Evolutionary conservation across 2,113 vertebrate genomes (phyloP).

Genomic region (Xiphophorus maculatus): DNA sequence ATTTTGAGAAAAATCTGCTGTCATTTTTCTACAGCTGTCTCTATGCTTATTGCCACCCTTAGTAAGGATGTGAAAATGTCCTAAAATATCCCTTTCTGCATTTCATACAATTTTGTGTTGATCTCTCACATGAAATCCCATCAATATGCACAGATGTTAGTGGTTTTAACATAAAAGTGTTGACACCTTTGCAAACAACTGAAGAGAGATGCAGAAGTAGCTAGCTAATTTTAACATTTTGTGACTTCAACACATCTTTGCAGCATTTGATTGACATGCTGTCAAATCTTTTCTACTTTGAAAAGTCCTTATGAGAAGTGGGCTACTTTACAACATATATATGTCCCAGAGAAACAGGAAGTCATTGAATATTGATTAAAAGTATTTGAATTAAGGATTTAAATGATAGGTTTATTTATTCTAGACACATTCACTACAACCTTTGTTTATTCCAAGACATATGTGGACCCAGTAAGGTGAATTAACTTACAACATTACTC

Average conservation of each 20-base stretch:
- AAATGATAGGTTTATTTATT: too few species aligned
- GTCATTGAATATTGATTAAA: neutral
- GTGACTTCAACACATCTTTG: neutral
- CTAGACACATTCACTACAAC: neutral
- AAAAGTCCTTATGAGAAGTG: too few species aligned
- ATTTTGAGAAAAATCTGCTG: neutral
- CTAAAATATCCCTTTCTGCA: neutral
- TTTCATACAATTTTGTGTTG: neutral
- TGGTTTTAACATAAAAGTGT: neutral
- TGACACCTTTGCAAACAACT: neutral
- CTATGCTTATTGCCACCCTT: too few species aligned
- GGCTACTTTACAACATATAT: neutral
- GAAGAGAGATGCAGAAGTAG: neutral
- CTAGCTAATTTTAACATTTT: neutral
- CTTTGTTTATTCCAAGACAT: neutral
- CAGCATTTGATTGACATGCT: neutral
- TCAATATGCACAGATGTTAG: neutral
- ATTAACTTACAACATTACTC: neutral
- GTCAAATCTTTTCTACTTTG: neutral
- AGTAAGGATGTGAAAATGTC: too few species aligned
- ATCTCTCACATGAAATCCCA: neutral
- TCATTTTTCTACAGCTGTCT: too few species aligned
- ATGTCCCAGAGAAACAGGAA: neutral
- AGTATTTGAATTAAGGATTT: neutral
- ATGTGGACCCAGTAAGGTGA: neutral